Base-by-base conservation (phyloP, 2,888 invertebrate genomes). In the Luperina nickerlii region DNA sequence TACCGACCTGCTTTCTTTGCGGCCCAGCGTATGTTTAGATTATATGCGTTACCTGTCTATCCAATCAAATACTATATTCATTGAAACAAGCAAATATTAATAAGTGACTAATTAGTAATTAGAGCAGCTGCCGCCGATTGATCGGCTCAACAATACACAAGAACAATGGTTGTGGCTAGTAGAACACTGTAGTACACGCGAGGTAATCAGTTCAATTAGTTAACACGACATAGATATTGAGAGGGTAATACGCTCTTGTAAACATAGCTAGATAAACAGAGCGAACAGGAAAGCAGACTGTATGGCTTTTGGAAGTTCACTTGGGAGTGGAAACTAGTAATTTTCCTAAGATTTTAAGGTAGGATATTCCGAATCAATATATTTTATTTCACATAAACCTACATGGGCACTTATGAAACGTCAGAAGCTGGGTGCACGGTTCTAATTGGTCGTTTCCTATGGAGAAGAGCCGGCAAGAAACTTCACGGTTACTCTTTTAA, bases 131-230 rank as follows among this genome's bases (percentile, higher is more conserved):
- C 70, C 57, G 11, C 74, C 68, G 87, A 78, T 84, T 74, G 84
- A 78, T 84, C 54, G 11, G 32, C 8, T n/a, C 38, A 45, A 51
- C 51, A 65, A 38, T 32, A 65, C 70, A 66, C 72, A 9, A 4
- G 38, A 65, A 85, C 83, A 85, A 83, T 62, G 45, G 32, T n/a
- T 42, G 54, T 68, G 51, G n/a, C 51, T 45, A 38, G 13, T 20
- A n/a, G 38, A 20, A 60, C 69, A 73, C 69, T 51, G 20, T 15
- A 65, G 13, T n/a, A 76, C 71, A 68, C 15, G 67, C 13, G 45
- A 70, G 57, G 54, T 74, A 83, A 74, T 86, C 83, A 74, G 77
- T 67, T 67, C 78, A 86, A 77, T 84, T 86, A 86, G 73, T 73
- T 57, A 42, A 82, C 73, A 71, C 15, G 32, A 70, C 62, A 51